Base-by-base conservation (phyloP, 2,797 vertebrate species). In the Percopsis omiscomaycus region DNA sequence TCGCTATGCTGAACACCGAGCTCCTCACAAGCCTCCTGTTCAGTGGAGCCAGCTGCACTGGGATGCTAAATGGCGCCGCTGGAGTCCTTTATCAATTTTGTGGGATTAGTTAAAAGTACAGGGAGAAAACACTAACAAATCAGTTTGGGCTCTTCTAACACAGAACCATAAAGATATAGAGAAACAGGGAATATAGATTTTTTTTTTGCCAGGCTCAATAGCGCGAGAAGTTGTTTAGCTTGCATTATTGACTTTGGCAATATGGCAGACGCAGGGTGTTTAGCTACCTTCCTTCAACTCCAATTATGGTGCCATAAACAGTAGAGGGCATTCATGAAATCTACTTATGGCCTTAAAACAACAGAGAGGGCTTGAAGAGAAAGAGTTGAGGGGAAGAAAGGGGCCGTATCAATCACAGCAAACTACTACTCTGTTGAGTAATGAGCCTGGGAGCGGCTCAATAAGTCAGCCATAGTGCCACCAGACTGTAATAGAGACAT, bases 191-290 rank as follows among this genome's bases (percentile, higher is more conserved):
- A 80, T 94, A 97, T 98, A 92, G 96, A 98, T 98, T 97, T 42
- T 42, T 42, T 96, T 93, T 93, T 45, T 42, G 88, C 91, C 86
- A 89, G 90, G 90, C 93, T 94, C 95, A 96, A 96, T 95, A 96
- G 96, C 95, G 94, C 95, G 95, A 95, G 94, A 96, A 97, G 96
- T 95, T 96, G 95, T 97, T 95, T 95, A 93, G 94, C 93, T 95
- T 95, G 95, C 95, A 94, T 93, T 96, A 98, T 94, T 91, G 94
- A 95, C 93, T 93, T 89, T 94, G 86, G 91, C 94, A 93, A 95
- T 92, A 93, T 90, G 91, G 88, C 92, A 92, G 94, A 96, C 95
- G 92, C 82, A 85, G 80, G 86, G 93, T 91, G 93, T 95, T 96
- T 94, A 96, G 95, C 92, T 93, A 89, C 91, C 91, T 93, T 96